phyloP scores from a whole-genome alignment of 35 echinoderm and acorn worm genomes.

The Anneissia japonica region DNA sequence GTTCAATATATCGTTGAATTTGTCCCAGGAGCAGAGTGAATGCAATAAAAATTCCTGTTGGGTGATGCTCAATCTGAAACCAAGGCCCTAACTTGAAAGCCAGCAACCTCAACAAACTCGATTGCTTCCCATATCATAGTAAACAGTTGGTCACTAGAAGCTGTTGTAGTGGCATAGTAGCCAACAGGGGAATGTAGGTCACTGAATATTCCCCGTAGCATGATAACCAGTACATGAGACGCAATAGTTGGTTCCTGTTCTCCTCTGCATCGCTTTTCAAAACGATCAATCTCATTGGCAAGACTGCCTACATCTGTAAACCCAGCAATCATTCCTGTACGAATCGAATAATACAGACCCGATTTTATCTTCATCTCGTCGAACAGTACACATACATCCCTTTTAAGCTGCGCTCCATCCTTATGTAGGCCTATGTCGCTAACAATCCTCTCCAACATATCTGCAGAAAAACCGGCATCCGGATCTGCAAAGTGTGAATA shows the following conservation, averaged over 20 bases:
- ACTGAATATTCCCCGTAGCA: slow-evolving; percentile 24
- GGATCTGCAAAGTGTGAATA: not conserved
- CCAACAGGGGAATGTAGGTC: slow-evolving; percentile 21
- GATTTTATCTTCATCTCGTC: slow-evolving; percentile 50
- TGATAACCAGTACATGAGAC: slow-evolving; percentile 28
- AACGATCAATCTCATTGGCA: not conserved
- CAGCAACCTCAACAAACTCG: slow-evolving; percentile 3
- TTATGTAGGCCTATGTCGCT: not conserved
- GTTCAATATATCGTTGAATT: not conserved
- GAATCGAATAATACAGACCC: not conserved
- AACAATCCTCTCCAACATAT: not conserved
- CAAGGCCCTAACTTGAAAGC: slow-evolving; percentile 16
- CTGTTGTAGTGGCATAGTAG: slow-evolving; percentile 2
- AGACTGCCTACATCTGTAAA: slow-evolving; percentile 14
- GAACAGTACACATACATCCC: slow-evolving; percentile 11
- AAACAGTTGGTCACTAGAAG: slow-evolving; percentile 19
- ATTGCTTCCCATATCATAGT: slow-evolving; percentile 33
- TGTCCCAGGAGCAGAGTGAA: not conserved
- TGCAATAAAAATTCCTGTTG: slow-evolving; percentile 34
- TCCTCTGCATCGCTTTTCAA: not conserved
- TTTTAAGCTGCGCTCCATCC: not conserved
- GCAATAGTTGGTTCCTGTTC: not conserved
- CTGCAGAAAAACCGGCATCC: not conserved
- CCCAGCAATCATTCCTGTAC: slow-evolving; percentile 3
- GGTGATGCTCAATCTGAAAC: slow-evolving; percentile 32